Evolutionary conservation across 1,140 invertebrate genomes (phyloP), one percentile per base, ranked within the genome.

Genomic region (Diploscapter pachys): DNA sequence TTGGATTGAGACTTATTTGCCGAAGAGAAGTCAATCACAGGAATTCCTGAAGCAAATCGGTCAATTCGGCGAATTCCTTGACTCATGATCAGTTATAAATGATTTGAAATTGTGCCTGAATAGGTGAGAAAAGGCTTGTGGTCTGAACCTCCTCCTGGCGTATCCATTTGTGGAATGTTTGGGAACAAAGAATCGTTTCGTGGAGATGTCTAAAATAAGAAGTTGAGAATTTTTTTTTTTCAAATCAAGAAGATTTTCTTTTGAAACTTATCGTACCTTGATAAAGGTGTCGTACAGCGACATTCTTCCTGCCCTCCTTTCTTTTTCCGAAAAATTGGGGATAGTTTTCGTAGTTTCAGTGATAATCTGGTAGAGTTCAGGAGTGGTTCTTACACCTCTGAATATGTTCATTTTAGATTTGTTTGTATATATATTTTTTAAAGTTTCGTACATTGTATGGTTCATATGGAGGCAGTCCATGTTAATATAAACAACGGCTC

Each of bases 121-220:
- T 75, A 79, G 51, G 82, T 81, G 31, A 85, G 70, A 75, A 87
- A 86, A 5, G 83, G 71, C 13, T 82, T 78, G 70, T 83, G 85
- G 68, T 87, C 86, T 77, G 86, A 86, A 11, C 85, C 85, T 9
- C 84, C 84, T 4, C 85, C 85, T 5, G 79, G 77, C 4, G 73
- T 48, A 5, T 51, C 4, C 13, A 80, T 80, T 9, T 72, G 48
- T 4, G 79, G 77, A 48, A 50, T 4, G 53, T 31, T 31, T 31
- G 31, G 31, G 31, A 31, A 31, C 31, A 48, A 48, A 13, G 62
- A 6, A n/a, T 72, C 63, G 3, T 57, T 66, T 6, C 69, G 57
- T n/a, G 71, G 65, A 5, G 70, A 69, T 4, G 48, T 61, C 31
- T 31, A 31, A 31, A 31, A 31, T 31, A 31, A 31, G 31, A 31